Conservation (phyloP, 2,888 invertebrate genomes). For the Yponomeuta evonymella region DNA sequence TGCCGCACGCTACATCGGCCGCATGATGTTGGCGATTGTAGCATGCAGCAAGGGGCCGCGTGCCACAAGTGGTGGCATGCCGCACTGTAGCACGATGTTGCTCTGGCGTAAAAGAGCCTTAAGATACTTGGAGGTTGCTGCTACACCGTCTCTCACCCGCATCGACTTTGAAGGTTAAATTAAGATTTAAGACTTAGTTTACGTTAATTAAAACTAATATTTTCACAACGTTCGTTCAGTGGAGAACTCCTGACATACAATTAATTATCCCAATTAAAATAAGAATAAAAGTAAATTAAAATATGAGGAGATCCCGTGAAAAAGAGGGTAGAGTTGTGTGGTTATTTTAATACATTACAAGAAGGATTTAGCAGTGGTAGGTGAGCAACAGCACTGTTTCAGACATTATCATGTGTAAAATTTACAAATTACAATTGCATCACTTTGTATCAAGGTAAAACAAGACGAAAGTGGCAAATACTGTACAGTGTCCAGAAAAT, state of each 20-base stretch:
- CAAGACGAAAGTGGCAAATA: neutral
- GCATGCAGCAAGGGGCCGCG: no score
- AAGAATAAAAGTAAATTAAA: constrained; percentile 30
- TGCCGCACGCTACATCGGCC: no score
- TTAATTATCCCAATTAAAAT: constrained; percentile 35
- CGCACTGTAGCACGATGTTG: no score
- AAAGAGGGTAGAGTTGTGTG: constrained; percentile 30
- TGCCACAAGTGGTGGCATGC: no score
- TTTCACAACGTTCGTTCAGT: constrained; percentile 19
- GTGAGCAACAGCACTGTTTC: neutral
- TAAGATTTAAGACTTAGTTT: neutral
- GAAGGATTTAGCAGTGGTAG: constrained; percentile 31
- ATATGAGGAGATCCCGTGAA: constrained; percentile 25
- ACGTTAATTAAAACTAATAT: neutral
- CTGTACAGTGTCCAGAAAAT: constrained; percentile 1
- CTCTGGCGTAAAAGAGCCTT: no score
- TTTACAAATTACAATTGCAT: neutral
- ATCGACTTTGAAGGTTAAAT: constrained; percentile 50
- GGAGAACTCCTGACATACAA: neutral
- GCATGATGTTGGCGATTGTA: no score
- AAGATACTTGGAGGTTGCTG: constrained; percentile 68
- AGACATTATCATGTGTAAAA: neutral
- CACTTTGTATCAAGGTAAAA: neutral
- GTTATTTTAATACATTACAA: constrained; percentile 68
- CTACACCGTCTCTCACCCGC: constrained; percentile 38